Evolutionary conservation across 2,797 vertebrate species (phyloP), one percentile per base, ranked within the genome.

Genomic region (Lates japonicus): DNA sequence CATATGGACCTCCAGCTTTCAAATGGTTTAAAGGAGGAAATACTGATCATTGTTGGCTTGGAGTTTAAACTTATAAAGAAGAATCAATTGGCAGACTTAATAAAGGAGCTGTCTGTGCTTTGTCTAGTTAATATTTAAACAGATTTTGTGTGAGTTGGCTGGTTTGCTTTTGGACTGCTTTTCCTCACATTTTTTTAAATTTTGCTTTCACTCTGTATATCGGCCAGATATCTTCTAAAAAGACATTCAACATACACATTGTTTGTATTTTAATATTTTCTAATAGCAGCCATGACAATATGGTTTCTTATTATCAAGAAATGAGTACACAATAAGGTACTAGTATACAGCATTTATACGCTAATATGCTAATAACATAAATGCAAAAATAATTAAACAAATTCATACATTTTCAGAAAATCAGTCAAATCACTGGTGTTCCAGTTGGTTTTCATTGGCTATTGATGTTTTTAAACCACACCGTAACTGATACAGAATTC

Each of bases 71-170:
- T 41, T 67, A 70, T 69, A 61, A 79, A 83, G 83, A 83, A 65
- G 46, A 90, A 85, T 90, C 83, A 81, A 88, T 82, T 71, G 81
- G 75, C 67, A 80, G 71, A 81, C 70, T 88, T 57, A 84, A 76
- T 79, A 81, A 29, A 82, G 49, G 68, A 82, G 69, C 68, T 72
- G 81, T 49, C 74, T 78, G 49, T 66, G 81, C 70, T 91, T 90
- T 87, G 80, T 84, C 75, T 74, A n/a, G 72, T 87, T 85, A 88
- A 89, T 88, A 88, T 89, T 92, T 87, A 87, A 88, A 85, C 63
- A 82, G 78, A 54, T 83, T 78, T 70, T 70, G 35, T 9, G 3
- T 51, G 71, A 78, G 70, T 64, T 88, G 78, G 60, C 60, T 77
- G 63, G 25, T 44, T 80, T 79, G 39, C 69, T 67, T n/a, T 29